These are phyloP conservation scores for Folsomia manolachei DNA, from an alignment of 2,888 invertebrate species.

Conservation along the genomic window DNA sequence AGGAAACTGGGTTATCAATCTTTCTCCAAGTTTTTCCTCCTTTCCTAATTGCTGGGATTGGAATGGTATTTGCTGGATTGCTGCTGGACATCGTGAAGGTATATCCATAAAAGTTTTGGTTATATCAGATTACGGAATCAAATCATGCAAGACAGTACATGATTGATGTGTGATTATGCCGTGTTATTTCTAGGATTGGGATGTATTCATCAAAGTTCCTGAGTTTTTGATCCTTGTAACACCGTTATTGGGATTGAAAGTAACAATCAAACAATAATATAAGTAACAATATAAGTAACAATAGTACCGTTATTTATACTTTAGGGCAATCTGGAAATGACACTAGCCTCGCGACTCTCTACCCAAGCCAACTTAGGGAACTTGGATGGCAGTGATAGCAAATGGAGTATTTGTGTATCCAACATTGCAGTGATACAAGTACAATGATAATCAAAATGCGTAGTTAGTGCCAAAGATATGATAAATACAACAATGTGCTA, in stretches of 20 bases:
- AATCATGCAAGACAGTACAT: not conserved
- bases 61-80: constrained; percentile 86
- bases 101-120: constrained; percentile 42
- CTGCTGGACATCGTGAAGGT: constrained; percentile 79
- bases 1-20: constrained; percentile 66
- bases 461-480: not conserved
- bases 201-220: constrained; percentile 66
- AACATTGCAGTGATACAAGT: constrained; percentile 74
- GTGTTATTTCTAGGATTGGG: constrained; percentile 62
- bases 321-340: constrained; percentile 88
- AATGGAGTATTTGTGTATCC: constrained; percentile 66
- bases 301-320: constrained; percentile 83
- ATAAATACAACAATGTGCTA: not conserved
- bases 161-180: constrained; percentile 4
- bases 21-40: constrained; percentile 79
- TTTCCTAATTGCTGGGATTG: constrained; percentile 81
- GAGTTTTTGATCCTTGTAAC: constrained; percentile 76
- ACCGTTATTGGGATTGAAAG: constrained; percentile 73
- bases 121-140: not conserved
- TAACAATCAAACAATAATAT: too few relatives aligned
- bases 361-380: constrained; percentile 78
- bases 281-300: too few relatives aligned
- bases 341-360: constrained; percentile 82
- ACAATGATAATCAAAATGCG: not conserved
- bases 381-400: constrained; percentile 67